Evolutionary conservation across 2,113 vertebrate species (phyloP), one percentile per base, ranked within the genome.

Genomic region (Amia ocellicauda): DNA sequence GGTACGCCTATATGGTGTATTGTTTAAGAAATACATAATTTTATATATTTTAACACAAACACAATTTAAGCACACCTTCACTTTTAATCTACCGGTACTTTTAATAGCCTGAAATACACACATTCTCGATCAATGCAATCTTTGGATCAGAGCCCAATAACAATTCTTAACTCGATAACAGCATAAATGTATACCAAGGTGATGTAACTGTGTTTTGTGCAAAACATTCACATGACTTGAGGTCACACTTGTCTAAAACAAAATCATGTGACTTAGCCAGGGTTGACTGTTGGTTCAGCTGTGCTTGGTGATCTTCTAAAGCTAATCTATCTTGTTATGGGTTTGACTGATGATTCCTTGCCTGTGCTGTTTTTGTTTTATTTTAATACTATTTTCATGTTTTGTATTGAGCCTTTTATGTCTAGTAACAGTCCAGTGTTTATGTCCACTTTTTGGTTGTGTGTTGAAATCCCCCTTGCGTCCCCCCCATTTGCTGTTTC

Each of bases 391-490:
- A 45, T 41, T 58, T 71, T 24, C 10, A 52, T 49, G 43, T 45
- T 10, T 17, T 26, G 42, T 26, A 68, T 69, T 60, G 27, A 13
- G 28, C 47, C 8, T 16, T 45, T 75, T 73, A 26, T 43, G 36
- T 56, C n/a, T n/a, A n/a, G n/a, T n/a, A n/a, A n/a, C n/a, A n/a
- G 61, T 72, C 50, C 63, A 55, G 52, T 68, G 36, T 64, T 43
- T 19, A 20, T 31, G 68, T 42, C 75, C 61, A 62, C 8, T 47
- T 52, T 70, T 19, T 43, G 27, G 92, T 92, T 86, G 94, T 91
- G 74, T 83, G 93, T 93, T 81, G 76, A 60, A 81, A 80, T 83
- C 83, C 92, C 93, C 94, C 92, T 87, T 82, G 3, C 68, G 28
- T 65, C 62, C 82, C 83, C 81, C 85, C 83, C 77, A 63, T 57